These are phyloP conservation scores for Colossoma macropomum DNA, from an alignment of 2,113 vertebrate genomes.

Conservation along the genomic window DNA sequence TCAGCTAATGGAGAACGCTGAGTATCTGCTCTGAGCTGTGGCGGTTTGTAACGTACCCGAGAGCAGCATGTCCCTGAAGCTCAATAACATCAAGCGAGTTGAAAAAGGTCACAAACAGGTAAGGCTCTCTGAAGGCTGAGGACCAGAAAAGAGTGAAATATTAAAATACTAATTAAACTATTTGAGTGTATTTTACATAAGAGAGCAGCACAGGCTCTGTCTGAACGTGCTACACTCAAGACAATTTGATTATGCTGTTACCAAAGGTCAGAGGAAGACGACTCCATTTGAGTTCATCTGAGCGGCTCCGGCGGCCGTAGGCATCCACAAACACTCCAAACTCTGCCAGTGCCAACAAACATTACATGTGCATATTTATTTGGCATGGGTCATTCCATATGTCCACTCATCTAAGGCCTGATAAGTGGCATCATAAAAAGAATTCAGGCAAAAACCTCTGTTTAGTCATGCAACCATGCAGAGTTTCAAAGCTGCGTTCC, in stretches of 20 bases:
- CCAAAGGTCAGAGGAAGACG: constrained; percentile 95
- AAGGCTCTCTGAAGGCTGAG: constrained; percentile 95
- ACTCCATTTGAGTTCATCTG: constrained; percentile 96
- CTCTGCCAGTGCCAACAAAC: constrained; percentile 78
- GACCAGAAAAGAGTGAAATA: not conserved
- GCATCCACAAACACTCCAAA: constrained; percentile 97
- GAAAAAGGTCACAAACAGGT: constrained; percentile 97
- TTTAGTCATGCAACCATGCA: too few relatives aligned
- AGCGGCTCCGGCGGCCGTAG: constrained; percentile 92
- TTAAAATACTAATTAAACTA: not conserved
- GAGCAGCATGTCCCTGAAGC: constrained; percentile 89
- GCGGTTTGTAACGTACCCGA: constrained; percentile 77
- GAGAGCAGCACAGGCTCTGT: not conserved
- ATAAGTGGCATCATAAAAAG: not conserved
- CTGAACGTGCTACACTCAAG: not conserved
- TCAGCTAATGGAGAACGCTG: not conserved
- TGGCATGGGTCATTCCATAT: not conserved
- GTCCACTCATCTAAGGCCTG: not conserved
- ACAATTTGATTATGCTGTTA: constrained; percentile 56
- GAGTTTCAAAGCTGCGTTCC: too few relatives aligned
- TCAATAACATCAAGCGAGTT: constrained; percentile 98
- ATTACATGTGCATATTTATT: not conserved
- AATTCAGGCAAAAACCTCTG: too few relatives aligned
- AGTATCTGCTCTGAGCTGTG: not conserved
- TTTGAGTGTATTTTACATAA: not conserved